Evolutionary conservation across 2,113 vertebrate genomes (phyloP).

Genomic region (Pachypanchax playfairii): DNA sequence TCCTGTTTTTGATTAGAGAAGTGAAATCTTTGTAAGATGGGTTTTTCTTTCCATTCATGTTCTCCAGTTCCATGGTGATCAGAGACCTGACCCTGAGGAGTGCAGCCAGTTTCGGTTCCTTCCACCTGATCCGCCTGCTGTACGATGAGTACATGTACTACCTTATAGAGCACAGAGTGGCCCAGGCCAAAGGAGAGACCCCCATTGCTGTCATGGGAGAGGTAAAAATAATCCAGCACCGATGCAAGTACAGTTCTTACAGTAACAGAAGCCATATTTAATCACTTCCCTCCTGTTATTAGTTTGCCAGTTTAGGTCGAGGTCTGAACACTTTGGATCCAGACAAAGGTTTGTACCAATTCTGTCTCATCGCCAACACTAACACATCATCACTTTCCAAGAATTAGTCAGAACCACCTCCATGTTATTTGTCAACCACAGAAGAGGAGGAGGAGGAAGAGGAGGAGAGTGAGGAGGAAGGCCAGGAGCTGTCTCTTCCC

Average conservation of each 20-base stretch:
- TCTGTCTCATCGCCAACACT: background rate
- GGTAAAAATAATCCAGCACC: conserved; percentile 68
- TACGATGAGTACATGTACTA: conserved; percentile 98
- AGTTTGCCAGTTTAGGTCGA: conserved; percentile 90
- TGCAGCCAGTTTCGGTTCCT: conserved; percentile 92
- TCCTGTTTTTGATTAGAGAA: conserved; percentile 12
- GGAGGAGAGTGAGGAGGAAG: conserved; percentile 91
- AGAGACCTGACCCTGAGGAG: conserved; percentile 92
- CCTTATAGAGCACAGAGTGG: conserved; percentile 92
- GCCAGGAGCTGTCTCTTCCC: conserved; percentile 87
- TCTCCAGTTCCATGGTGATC: conserved; percentile 91
- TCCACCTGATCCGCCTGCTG: conserved; percentile 91
- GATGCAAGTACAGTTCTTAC: background rate
- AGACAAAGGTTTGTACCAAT: conserved; percentile 82
- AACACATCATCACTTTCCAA: background rate
- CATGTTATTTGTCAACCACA: conserved; percentile 55
- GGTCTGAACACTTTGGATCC: conserved; percentile 86
- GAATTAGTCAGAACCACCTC: background rate
- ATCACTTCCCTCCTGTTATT: conserved; percentile 36
- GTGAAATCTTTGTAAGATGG: background rate
- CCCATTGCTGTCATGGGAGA: conserved; percentile 96
- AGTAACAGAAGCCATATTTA: background rate
- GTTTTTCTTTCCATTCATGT: background rate
- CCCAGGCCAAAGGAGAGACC: conserved; percentile 91
- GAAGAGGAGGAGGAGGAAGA: conserved; percentile 94